phyloP scores from a whole-genome alignment of 1,140 invertebrate genomes.

The Eufriesea mexicana region DNA sequence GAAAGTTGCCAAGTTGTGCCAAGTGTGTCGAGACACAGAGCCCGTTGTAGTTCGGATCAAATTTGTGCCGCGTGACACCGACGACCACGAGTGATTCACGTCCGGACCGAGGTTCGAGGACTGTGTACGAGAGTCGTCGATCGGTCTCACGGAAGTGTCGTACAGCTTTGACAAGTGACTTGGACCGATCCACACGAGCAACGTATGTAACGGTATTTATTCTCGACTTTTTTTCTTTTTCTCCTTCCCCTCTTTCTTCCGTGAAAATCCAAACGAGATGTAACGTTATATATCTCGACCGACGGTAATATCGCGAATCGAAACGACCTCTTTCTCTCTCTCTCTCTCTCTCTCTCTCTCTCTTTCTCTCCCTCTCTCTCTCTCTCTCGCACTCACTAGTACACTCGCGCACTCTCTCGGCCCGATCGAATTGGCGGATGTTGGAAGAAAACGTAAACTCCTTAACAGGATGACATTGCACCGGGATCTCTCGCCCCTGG shows the following conservation, averaged over 20 bases:
- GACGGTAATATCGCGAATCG: background rate
- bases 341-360: background rate
- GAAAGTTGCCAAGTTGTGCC: constrained; percentile 49
- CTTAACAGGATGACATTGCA: constrained; percentile 54
- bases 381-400: background rate
- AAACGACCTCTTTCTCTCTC: background rate
- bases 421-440: background rate
- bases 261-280: no score
- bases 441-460: constrained; percentile 5
- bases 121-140: background rate
- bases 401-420: background rate
- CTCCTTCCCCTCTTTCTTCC: no score
- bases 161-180: background rate
- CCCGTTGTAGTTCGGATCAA: constrained; percentile 7
- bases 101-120: background rate
- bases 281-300: background rate
- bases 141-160: constrained; percentile 6
- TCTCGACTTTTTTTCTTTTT: background rate
- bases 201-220: constrained; percentile 52
- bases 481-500: constrained; percentile 56
- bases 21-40: constrained; percentile 41
- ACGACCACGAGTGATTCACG: constrained; percentile 12
- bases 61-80: constrained; percentile 32
- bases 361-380: background rate
- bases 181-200: constrained; percentile 16